phyloP scores from a whole-genome alignment of 37 sponge, comb jelly and placozoan species.

The Geodia barretti region DNA sequence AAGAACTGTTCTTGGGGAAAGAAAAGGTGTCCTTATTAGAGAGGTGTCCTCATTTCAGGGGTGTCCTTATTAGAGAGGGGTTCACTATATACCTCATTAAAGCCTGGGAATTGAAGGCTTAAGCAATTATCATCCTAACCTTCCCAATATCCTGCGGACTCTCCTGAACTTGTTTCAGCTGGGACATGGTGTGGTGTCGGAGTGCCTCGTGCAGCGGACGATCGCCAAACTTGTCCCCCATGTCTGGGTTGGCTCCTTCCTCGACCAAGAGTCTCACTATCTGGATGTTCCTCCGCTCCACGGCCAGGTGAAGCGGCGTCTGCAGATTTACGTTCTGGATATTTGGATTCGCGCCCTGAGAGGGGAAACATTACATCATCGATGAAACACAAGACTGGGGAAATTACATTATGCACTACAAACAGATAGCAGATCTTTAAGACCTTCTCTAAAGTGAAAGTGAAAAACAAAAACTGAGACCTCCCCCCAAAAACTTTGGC shows the following conservation, averaged over 20 bases:
- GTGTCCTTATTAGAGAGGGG: too few species aligned
- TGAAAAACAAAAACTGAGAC: too few species aligned
- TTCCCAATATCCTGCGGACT: conserved; percentile 55
- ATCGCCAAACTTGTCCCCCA: conserved; percentile 75
- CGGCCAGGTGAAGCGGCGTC: conserved; percentile 83
- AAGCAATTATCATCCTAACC: conserved; percentile 44
- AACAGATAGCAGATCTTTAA: too few species aligned
- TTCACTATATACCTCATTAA: too few species aligned
- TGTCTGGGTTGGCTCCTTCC: conserved; percentile 67
- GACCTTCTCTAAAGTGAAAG: too few species aligned
- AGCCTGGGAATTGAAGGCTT: background rate
- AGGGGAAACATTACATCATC: background rate
- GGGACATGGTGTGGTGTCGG: conserved; percentile 73
- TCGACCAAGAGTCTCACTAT: conserved; percentile 81
- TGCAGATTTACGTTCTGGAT: conserved; percentile 61
- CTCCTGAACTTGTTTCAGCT: conserved; percentile 68
- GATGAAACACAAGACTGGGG: too few species aligned
- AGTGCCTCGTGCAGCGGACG: conserved; percentile 78
- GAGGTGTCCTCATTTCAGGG: too few species aligned
- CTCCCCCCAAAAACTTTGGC: too few species aligned
- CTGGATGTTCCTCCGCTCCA: conserved; percentile 80
- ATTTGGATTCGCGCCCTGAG: conserved; percentile 70
- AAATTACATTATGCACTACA: too few species aligned
- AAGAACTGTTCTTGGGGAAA: too few species aligned
- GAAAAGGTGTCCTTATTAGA: too few species aligned